Base-by-base conservation (phyloP, 2,113 vertebrate genomes). In the Anarrhichthys ocellatus region DNA sequence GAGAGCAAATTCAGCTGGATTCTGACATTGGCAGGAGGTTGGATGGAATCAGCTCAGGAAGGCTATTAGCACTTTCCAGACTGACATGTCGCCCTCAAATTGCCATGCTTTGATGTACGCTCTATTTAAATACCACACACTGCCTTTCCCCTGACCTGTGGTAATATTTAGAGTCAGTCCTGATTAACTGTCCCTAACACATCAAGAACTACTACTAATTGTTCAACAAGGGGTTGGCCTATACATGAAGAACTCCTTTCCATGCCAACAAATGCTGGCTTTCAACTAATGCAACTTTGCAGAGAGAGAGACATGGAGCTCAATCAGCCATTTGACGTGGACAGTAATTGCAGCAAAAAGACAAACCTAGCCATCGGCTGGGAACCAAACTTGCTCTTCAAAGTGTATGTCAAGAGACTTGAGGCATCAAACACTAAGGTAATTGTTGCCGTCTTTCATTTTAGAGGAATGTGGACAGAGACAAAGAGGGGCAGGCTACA, bases 1-100 rank as follows among this genome's bases (percentile, higher is more conserved):
- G 92, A 91, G 92, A 92, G 91, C 92, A 91, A 88, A 93, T 94
- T 92, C 91, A 91, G 92, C 90, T 91, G 88, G 91, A 93, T 93
- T 93, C 91, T 85, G 83, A 91, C 92, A 93, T 94, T 91, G 86
- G 87, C 82, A 85, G 90, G 46, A 46, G 71, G 80, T 86, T 81
- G 89, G 92, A 92, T 94, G 91, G 88, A 91, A 89, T 92, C 88
- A 84, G 88, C 81, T 40, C 20, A 54, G 82, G 73, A 68, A 91
- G 90, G 86, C 84, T 92, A 90, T 92, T 92, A 91, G 88, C 84
- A 83, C 87, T 91, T 87, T 89, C 83, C 88, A 91, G 88, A 93
- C 85, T 91, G 80, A 69, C 81, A 90, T 86, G 88, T 86, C 87
- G 86, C 87, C 89, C 80, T 84, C 73, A 89, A 87, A 92, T 89